phyloP scores from a whole-genome alignment of 2,888 invertebrate species.

The Callimorpha dominula region DNA sequence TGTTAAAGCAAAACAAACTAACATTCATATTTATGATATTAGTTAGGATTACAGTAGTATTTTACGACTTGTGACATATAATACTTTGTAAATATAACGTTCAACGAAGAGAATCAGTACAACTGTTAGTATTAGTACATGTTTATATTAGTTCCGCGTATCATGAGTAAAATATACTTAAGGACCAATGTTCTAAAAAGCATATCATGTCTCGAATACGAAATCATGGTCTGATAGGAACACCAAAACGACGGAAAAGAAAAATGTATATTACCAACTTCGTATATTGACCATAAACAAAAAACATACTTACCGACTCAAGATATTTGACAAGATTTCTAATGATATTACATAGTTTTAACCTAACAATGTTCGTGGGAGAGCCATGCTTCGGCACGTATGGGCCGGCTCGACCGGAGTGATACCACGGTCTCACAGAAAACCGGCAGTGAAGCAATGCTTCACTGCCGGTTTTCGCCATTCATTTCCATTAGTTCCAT shows the following conservation, averaged over 20 bases:
- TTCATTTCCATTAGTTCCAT: too few species aligned
- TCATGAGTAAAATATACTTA: not conserved
- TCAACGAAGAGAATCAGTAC: not conserved
- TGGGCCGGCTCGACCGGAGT: too few species aligned
- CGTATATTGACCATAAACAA: not conserved
- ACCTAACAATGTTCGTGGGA: too few species aligned
- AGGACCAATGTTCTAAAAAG: slow-evolving; percentile 1
- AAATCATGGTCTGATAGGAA: not conserved
- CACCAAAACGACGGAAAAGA: not conserved
- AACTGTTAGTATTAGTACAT: not conserved
- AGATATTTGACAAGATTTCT: not conserved
- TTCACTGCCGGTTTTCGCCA: too few species aligned
- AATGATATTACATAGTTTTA: too few species aligned
- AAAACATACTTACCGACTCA: not conserved
- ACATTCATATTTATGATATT: not conserved
- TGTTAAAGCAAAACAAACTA: not conserved
- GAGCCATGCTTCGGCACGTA: too few species aligned
- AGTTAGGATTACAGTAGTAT: not conserved
- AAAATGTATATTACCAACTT: not conserved
- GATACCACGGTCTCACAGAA: too few species aligned
- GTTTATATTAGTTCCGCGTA: not conserved
- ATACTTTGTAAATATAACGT: not conserved
- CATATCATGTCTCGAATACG: not conserved
- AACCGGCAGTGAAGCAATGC: too few species aligned
- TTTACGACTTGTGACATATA: not conserved